Evolutionary conservation across 2,888 invertebrate genomes (phyloP), one percentile per base, ranked within the genome.

Genomic region (Mamestra brassicae): DNA sequence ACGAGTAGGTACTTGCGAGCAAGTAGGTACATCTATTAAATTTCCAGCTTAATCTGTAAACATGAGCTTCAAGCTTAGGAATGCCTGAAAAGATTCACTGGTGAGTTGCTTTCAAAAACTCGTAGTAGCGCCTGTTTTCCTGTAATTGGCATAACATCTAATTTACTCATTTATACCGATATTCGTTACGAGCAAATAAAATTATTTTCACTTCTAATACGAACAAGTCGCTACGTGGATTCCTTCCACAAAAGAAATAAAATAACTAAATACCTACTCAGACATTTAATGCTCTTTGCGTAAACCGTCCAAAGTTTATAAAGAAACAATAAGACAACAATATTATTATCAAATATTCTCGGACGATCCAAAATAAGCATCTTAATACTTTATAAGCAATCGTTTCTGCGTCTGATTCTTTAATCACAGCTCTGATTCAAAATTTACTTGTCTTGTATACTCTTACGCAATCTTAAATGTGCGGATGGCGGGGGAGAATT

Each of bases 331-430:
- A 89, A 90, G 86, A 89, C 82, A 87, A 89, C 83, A 89, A 88
- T 89, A 90, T 90, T 91, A 92, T 91, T 88, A 92, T 91, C 64
- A 80, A 86, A 93, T 93, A 92, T 92, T 91, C 91, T 89, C 81
- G 91, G 92, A 93, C 92, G 92, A 94, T 93, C 90, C 87, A 85
- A 93, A 94, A 93, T 93, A 94, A 93, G 90, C 90, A 89, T 89
- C 91, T 95, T 92, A 94, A 94, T 94, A 94, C 93, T 94, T 94
- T 91, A 93, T 91, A 93, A 93, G 94, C 93, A 94, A 94, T 94
- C 94, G 90, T 93, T 94, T 94, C 93, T 93, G 87, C 92, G 92
- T 91, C 94, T 94, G 93, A 94, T 94, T 94, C 91, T 94, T 93
- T 94, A 95, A 95, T 95, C 93, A 93, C 90, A 90, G 91, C 92